Evolutionary conservation across 2,113 vertebrate genomes (phyloP), one percentile per base, ranked within the genome.

Genomic region (Pachycephala philippinensis): DNA sequence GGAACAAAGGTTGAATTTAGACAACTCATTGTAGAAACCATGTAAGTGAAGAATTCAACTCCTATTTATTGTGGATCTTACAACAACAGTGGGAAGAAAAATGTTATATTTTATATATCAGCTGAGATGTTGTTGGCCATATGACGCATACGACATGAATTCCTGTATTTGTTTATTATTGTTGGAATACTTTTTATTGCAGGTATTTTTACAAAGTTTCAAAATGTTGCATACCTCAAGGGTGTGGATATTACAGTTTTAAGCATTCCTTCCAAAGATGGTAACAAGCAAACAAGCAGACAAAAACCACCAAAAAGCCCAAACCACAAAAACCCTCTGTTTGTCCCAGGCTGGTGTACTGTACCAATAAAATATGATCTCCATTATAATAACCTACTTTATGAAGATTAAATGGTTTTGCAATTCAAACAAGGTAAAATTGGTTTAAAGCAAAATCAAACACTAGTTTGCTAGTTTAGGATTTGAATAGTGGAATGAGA

Each of bases 341-440:
- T 97, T 97, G 54, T 97, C 84, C 91, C 89, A 94, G 89, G 57
- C 77, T 96, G 87, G 37, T 81, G 95, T 97, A 91, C 87, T 90
- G 64, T 93, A 96, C 97, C 92, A 97, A 97, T 97, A 97, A 96
- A 98, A 97, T 97, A 98, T 95, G 97, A 97, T 98, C 98, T 98
- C 97, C 97, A 98, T 98, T 98, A 98, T 98, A 98, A 98, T 98
- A 98, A 98, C 97, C 97, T 98, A 97, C 98, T 98, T 98, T 98
- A 98, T 97, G 97, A 97, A 98, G 98, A 98, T 98, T 98, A 98
- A 98, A 98, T 97, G 98, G 95, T 98, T 98, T 98, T 97, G 97
- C 97, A 98, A 98, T 97, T 98, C 98, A 98, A 98, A 98, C 98
- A 98, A 86, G 79, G 92, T 97, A 97, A 98, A 98, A 98, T 98